These are phyloP conservation scores for Conchocele bisecta DNA, from an alignment of 2,888 invertebrate species.

Conservation along the genomic window DNA sequence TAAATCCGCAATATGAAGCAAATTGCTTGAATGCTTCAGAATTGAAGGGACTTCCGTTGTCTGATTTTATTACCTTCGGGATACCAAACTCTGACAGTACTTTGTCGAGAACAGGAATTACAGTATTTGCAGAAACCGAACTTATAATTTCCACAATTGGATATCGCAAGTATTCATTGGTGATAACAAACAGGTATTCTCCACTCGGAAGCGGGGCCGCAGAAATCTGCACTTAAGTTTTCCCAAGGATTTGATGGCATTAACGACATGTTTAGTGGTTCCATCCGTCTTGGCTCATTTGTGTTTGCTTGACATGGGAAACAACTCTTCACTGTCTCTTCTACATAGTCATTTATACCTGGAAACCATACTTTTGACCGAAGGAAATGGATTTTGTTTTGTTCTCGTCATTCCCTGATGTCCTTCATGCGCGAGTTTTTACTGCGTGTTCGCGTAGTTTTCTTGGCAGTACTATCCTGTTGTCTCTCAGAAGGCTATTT, in stretches of 20 bases:
- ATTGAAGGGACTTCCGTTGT: slow-evolving; percentile 8
- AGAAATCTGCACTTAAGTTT: slow-evolving; percentile 47
- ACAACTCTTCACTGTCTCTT: slow-evolving; percentile 31
- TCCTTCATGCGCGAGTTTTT: slow-evolving; percentile 60
- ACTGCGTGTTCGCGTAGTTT: slow-evolving; percentile 39
- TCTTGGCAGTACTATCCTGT: slow-evolving; percentile 39
- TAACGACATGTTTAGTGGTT: slow-evolving; percentile 51
- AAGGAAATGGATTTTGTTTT: slow-evolving; percentile 53
- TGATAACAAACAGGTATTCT: slow-evolving; percentile 26
- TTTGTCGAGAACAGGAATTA: slow-evolving; percentile 19
- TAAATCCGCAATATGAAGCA: slow-evolving; percentile 12
- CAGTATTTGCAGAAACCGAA: background rate
- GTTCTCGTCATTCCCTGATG: slow-evolving; percentile 61
- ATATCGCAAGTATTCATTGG: slow-evolving; percentile 32
- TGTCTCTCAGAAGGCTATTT: slow-evolving; percentile 29
- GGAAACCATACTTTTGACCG: slow-evolving; percentile 62
- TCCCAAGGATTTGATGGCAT: slow-evolving; percentile 43
- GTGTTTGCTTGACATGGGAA: slow-evolving; percentile 28
- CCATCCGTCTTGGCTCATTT: background rate
- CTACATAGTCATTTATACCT: slow-evolving; percentile 45
- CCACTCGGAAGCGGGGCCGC: slow-evolving; percentile 30
- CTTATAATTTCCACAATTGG: slow-evolving; percentile 37
- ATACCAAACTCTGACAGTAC: slow-evolving; percentile 1
- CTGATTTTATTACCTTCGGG: background rate
- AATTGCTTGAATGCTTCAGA: background rate